Percentiles rank a stretch among this genome's conserved stretches.
phyloP scores from a whole-genome alignment of 2,888 invertebrate genomes.

The Eupithecia subumbrata region DNA sequence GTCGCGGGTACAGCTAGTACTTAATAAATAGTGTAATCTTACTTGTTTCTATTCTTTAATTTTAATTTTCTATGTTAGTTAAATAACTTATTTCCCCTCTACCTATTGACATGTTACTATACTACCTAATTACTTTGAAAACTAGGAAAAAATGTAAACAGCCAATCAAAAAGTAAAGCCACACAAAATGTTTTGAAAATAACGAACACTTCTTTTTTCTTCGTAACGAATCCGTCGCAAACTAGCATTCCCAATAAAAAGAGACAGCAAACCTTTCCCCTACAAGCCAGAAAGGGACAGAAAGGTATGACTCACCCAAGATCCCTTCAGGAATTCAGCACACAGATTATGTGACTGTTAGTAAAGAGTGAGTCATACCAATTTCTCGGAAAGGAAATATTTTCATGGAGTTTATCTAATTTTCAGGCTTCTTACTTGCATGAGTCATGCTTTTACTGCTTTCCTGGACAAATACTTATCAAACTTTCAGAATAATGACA shows the following conservation, averaged over 20 bases:
- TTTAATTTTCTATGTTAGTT: too few relatives aligned
- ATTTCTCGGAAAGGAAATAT: constrained; percentile 19
- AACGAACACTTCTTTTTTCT: not conserved
- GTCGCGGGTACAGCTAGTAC: too few relatives aligned
- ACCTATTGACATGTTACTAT: too few relatives aligned
- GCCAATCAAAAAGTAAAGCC: too few relatives aligned
- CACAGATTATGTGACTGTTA: constrained; percentile 14
- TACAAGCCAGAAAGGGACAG: constrained; percentile 31
- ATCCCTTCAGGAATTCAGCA: constrained; percentile 16
- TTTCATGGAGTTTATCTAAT: constrained; percentile 5
- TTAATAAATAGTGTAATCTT: too few relatives aligned
- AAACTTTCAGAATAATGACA: too few relatives aligned
- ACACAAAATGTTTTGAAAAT: not conserved
- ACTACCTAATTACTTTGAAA: too few relatives aligned
- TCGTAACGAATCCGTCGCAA: not conserved
- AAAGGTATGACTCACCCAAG: constrained; percentile 35
- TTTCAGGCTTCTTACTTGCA: not conserved
- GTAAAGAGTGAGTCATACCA: constrained; percentile 34
- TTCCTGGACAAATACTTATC: too few relatives aligned
- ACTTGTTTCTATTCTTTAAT: too few relatives aligned
- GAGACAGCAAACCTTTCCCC: constrained; percentile 23
- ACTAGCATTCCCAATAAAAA: not conserved
- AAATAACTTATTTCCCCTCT: too few relatives aligned
- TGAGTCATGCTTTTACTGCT: not conserved
- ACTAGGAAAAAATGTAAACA: too few relatives aligned